These are phyloP conservation scores for Tenodera sinensis DNA, from an alignment of 2,888 invertebrate genomes.

Conservation along the genomic window DNA sequence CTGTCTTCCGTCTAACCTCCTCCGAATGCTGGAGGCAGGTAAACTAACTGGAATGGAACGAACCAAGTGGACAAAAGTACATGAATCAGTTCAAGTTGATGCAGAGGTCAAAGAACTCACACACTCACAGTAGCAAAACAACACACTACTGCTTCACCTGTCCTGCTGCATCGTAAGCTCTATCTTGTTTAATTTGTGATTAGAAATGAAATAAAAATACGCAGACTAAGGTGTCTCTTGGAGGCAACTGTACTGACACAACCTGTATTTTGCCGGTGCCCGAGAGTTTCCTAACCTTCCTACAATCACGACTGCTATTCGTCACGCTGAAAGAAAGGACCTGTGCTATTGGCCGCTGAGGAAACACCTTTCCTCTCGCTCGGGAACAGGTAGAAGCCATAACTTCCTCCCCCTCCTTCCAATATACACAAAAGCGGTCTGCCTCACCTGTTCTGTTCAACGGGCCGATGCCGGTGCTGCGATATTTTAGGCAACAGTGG, in stretches of 20 bases:
- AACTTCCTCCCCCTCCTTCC: neutral
- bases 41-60: neutral
- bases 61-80: neutral
- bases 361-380: neutral
- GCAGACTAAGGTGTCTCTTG: neutral
- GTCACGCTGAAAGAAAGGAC: neutral
- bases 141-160: neutral
- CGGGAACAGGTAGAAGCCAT: neutral
- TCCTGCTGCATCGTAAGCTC: neutral
- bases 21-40: neutral
- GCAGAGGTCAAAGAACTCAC: neutral
- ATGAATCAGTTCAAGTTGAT: neutral
- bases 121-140: neutral
- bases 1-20: neutral
- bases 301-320: neutral
- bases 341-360: neutral
- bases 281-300: neutral
- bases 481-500: neutral
- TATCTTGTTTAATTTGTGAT: neutral
- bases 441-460: neutral
- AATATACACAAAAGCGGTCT: neutral
- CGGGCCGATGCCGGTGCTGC: neutral
- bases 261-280: neutral
- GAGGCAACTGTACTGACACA: neutral
- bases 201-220: neutral